These are phyloP conservation scores for Andrena minutula DNA, from an alignment of 2,888 invertebrate species.

Conservation along the genomic window DNA sequence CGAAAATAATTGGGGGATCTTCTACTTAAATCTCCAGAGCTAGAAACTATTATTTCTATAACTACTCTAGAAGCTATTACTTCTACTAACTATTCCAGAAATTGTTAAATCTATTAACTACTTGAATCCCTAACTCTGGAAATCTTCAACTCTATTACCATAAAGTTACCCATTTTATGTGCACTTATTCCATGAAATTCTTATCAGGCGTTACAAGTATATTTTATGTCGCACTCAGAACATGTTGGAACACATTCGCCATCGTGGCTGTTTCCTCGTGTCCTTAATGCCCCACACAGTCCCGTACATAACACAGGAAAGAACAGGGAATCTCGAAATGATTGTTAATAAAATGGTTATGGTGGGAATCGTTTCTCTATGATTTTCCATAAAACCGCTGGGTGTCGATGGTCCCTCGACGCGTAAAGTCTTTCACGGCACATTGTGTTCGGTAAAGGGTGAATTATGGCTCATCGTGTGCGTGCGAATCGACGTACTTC, in stretches of 20 bases:
- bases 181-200: too few relatives aligned
- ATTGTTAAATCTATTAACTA: too few relatives aligned
- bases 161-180: too few relatives aligned
- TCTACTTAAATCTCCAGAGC: background rate
- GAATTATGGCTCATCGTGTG: conserved; percentile 42
- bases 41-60: background rate
- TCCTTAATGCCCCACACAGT: background rate
- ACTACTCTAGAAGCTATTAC: too few relatives aligned
- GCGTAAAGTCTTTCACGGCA: conserved; percentile 53
- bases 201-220: background rate
- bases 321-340: background rate
- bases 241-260: background rate
- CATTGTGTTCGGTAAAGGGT: conserved; percentile 41
- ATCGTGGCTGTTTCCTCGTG: background rate
- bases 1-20: background rate
- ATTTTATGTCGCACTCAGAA: background rate
- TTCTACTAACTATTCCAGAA: too few relatives aligned
- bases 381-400: conserved; percentile 41
- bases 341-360: conserved; percentile 40
- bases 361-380: conserved; percentile 30
- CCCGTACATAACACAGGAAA: background rate
- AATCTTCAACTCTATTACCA: too few relatives aligned
- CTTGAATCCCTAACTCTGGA: too few relatives aligned
- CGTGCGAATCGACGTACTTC: conserved; percentile 47
- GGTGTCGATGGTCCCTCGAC: conserved; percentile 6